Evolutionary conservation across 2,888 invertebrate species (phyloP).

Genomic region (Caenorhabditis sp.): DNA sequence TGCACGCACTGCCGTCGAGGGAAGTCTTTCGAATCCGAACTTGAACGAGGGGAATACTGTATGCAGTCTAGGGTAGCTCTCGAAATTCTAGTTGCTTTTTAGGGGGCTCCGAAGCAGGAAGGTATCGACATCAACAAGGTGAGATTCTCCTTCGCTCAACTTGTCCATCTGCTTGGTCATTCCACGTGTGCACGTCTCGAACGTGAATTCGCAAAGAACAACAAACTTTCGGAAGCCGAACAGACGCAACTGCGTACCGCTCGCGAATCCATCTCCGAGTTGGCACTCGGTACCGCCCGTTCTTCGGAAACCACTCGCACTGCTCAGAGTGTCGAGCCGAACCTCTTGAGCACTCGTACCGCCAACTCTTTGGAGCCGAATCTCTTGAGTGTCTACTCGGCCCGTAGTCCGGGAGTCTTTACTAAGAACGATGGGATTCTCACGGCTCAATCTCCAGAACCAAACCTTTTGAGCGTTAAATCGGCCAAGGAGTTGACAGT

Average conservation of each 20-base stretch:
- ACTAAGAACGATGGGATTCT: slow-evolving; percentile 38
- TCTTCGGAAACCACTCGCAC: slow-evolving; percentile 38
- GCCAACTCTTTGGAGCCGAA: slow-evolving; percentile 53
- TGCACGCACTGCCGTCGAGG: slow-evolving; percentile 58
- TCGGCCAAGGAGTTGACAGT: slow-evolving; percentile 31
- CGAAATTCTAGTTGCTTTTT: neutral
- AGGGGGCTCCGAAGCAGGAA: slow-evolving; percentile 1
- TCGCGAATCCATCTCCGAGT: slow-evolving; percentile 46
- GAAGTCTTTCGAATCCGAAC: slow-evolving; percentile 45
- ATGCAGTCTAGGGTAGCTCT: neutral
- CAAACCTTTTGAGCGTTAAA: slow-evolving; percentile 50
- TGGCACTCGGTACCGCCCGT: slow-evolving; percentile 22
- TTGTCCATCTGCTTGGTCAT: slow-evolving; percentile 51
- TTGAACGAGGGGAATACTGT: slow-evolving; percentile 16
- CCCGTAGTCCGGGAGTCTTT: slow-evolving; percentile 46
- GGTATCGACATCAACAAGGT: slow-evolving; percentile 53
- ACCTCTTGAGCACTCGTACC: slow-evolving; percentile 54
- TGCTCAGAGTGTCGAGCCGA: slow-evolving; percentile 60
- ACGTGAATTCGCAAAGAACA: slow-evolving; percentile 56
- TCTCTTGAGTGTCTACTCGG: slow-evolving; percentile 44
- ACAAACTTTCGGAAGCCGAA: slow-evolving; percentile 48
- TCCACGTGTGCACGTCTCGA: slow-evolving; percentile 60
- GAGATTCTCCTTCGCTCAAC: slow-evolving; percentile 55
- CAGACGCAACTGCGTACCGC: slow-evolving; percentile 52
- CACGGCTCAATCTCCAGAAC: slow-evolving; percentile 50